Evolutionary conservation across 2,113 vertebrate species (phyloP).

Genomic region (Lycaon pictus): DNA sequence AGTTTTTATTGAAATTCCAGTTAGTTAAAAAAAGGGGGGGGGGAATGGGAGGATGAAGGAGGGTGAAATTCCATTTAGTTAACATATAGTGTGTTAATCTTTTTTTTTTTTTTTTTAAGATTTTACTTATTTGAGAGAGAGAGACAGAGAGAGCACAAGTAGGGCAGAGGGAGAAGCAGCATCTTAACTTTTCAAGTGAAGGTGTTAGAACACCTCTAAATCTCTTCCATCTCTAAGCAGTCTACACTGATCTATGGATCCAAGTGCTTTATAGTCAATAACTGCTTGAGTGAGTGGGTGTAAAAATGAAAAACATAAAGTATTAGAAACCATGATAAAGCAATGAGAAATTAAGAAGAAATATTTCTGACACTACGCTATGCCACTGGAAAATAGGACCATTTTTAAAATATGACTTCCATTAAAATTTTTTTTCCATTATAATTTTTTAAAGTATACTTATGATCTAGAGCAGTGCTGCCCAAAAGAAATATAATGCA

Average conservation of each 20-base stretch:
- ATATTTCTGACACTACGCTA: background rate
- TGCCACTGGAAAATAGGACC: background rate
- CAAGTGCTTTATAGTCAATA: background rate
- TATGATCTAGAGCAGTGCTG: background rate
- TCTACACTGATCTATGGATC: background rate
- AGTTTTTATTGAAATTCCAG: background rate
- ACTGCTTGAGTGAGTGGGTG: background rate
- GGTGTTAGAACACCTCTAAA: background rate
- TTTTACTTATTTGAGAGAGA: too few relatives aligned
- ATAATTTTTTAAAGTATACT: background rate
- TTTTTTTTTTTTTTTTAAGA: too few relatives aligned
- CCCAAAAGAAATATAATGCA: background rate
- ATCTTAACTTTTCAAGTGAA: background rate
- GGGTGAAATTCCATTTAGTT: background rate
- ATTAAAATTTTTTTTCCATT: background rate
- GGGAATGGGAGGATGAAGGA: background rate
- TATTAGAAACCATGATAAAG: background rate
- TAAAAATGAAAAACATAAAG: conserved; percentile 31
- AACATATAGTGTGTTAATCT: background rate
- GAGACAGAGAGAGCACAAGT: too few relatives aligned
- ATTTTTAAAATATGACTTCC: conserved; percentile 3
- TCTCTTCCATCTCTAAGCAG: background rate
- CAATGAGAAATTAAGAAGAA: conserved; percentile 33
- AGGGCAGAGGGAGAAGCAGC: too few relatives aligned
- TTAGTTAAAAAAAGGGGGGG: background rate